Conservation (phyloP, 1,140 invertebrate genomes). For the Heterodera schachtii region DNA sequence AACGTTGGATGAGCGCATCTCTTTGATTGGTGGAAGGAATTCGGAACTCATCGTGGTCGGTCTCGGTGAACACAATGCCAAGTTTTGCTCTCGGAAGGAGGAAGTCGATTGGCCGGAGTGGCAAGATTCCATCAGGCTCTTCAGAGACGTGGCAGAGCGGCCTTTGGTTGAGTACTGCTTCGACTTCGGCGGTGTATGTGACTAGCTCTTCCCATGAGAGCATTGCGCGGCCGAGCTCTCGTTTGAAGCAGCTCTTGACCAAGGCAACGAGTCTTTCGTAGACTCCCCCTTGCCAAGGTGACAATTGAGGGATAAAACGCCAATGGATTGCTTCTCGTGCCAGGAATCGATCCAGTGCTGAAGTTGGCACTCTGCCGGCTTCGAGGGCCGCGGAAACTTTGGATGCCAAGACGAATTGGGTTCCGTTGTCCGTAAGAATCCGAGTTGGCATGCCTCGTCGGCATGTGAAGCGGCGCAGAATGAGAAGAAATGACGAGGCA, state of each 20-base stretch:
- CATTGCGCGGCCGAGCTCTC: conserved; percentile 17
- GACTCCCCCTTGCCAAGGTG: not conserved
- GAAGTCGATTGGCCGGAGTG: not conserved
- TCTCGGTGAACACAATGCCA: conserved; percentile 11
- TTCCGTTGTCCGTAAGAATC: conserved; percentile 32
- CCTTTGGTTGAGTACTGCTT: conserved; percentile 2
- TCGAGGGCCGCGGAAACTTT: too few species aligned
- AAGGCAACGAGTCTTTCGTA: conserved; percentile 25
- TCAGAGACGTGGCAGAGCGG: not conserved
- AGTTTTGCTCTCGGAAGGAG: not conserved
- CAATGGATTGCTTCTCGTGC: conserved; percentile 2
- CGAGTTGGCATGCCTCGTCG: conserved; percentile 24
- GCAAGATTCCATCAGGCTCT: conserved; percentile 3
- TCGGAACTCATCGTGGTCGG: too few species aligned
- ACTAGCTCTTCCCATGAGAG: conserved; percentile 28
- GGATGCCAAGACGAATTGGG: conserved; percentile 20
- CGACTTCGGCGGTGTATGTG: conserved; percentile 18
- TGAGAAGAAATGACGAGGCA: conserved; percentile 20
- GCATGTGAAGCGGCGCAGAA: conserved; percentile 19
- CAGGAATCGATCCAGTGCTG: conserved; percentile 7
- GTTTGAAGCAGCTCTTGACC: conserved; percentile 31
- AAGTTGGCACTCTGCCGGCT: too few species aligned
- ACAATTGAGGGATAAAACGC: conserved; percentile 29
- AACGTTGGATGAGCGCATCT: too few species aligned
- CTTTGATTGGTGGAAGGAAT: too few species aligned